Evolutionary conservation across 2,797 vertebrate genomes (phyloP).

Genomic region (Etheostoma nigrum): DNA sequence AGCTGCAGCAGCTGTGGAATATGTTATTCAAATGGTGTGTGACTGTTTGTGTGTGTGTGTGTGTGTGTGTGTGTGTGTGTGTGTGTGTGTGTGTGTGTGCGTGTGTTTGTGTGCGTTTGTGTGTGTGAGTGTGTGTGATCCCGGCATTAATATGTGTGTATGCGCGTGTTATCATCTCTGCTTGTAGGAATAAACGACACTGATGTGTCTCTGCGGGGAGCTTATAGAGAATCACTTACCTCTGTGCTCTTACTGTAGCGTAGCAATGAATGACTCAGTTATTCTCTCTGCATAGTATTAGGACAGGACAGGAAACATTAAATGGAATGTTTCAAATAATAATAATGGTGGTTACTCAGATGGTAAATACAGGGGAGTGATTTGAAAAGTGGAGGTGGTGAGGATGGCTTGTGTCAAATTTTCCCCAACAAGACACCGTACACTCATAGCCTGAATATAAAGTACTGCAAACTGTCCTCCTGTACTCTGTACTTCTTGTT

Average conservation of each 20-base stretch:
- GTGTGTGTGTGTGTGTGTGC: constrained; percentile 60
- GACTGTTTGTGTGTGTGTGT: constrained; percentile 64
- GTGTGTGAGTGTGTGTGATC: constrained; percentile 59
- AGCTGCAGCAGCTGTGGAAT: constrained; percentile 83
- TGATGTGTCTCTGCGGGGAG: constrained; percentile 80
- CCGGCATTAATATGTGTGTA: constrained; percentile 59
- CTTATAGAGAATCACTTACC: constrained; percentile 79
- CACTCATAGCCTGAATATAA: constrained; percentile 5
- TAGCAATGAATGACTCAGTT: constrained; percentile 69
- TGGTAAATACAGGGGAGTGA: constrained; percentile 37
- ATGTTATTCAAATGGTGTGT: constrained; percentile 85
- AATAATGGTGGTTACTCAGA: constrained; percentile 29
- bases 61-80: constrained; percentile 47
- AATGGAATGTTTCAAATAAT: constrained; percentile 57
- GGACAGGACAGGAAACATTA: constrained; percentile 53
- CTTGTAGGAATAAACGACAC: constrained; percentile 80
- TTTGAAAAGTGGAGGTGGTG: constrained; percentile 9
- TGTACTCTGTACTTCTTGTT: not conserved
- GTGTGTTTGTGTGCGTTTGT: constrained; percentile 46
- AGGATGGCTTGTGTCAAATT: constrained; percentile 7
- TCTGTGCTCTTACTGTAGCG: constrained; percentile 75
- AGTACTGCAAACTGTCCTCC: not conserved
- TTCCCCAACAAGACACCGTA: not conserved
- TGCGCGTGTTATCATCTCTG: constrained; percentile 69
- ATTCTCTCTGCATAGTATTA: constrained; percentile 39